Evolutionary conservation across 2,888 invertebrate genomes (phyloP).

Genomic region (Parnassius smintheus): DNA sequence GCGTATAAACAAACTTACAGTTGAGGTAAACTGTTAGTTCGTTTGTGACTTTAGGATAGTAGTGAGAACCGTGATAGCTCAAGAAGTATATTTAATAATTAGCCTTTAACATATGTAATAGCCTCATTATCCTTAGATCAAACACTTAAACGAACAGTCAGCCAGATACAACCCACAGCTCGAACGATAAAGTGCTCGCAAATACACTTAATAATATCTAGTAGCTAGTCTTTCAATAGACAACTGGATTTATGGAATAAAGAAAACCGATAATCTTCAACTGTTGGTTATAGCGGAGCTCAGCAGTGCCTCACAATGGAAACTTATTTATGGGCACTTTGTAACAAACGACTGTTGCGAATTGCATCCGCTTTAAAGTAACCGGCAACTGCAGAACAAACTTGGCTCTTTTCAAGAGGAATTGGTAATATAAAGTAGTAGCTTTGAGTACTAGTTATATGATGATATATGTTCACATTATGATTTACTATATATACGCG

Average conservation of each 20-base stretch:
- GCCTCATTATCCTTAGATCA: too few species aligned
- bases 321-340: conserved; percentile 21
- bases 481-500: neutral
- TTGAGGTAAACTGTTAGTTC: too few species aligned
- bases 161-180: too few species aligned
- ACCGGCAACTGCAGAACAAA: conserved; percentile 6
- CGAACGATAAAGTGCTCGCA: too few species aligned
- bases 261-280: conserved; percentile 11
- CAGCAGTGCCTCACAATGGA: conserved; percentile 11
- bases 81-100: too few species aligned
- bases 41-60: too few species aligned
- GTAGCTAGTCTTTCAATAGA: neutral
- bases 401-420: neutral
- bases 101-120: too few species aligned
- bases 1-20: too few species aligned
- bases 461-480: neutral
- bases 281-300: conserved; percentile 5
- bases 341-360: conserved; percentile 22
- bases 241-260: conserved; percentile 10
- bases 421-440: neutral
- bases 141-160: too few species aligned
- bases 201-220: too few species aligned
- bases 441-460: neutral
- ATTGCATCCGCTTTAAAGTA: conserved; percentile 13
- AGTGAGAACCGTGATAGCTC: too few species aligned